Percentiles rank a stretch among this genome's conserved stretches.
Evolutionary conservation across 2,888 invertebrate species (phyloP).

Genomic region (Brachyptera risi): DNA sequence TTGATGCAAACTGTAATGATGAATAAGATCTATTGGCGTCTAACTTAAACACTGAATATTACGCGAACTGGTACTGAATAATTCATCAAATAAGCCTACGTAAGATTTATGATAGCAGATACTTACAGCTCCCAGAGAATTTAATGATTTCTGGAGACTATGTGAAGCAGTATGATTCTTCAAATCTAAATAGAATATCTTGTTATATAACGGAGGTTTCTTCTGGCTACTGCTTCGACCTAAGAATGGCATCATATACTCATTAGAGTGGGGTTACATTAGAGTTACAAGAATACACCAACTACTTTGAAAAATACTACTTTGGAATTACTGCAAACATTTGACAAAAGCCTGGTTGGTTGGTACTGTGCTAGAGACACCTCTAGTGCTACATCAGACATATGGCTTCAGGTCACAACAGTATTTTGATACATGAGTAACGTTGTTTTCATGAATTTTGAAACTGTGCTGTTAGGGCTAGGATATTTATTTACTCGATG

Average conservation of each 20-base stretch:
- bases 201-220: conserved; percentile 62
- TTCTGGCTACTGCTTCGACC: conserved; percentile 48
- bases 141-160: conserved; percentile 64
- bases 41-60: not conserved
- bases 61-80: not conserved
- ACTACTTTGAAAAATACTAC: too few species aligned
- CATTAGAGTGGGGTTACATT: not conserved
- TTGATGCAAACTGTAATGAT: not conserved
- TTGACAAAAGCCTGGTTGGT: too few species aligned
- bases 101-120: not conserved
- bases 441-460: too few species aligned
- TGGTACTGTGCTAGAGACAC: too few species aligned
- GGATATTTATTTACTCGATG: too few species aligned
- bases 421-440: too few species aligned
- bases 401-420: too few species aligned
- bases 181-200: conserved; percentile 72
- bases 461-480: too few species aligned
- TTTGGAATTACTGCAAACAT: too few species aligned
- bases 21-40: not conserved
- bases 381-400: too few species aligned
- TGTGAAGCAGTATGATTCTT: conserved; percentile 62
- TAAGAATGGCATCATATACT: conserved; percentile 18
- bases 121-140: conserved; percentile 70
- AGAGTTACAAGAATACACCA: too few species aligned
- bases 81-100: not conserved